Evolutionary conservation across 2,113 vertebrate genomes (phyloP), one percentile per base, ranked within the genome.

Genomic region (Sinocyclocheilus maitianheensis): DNA sequence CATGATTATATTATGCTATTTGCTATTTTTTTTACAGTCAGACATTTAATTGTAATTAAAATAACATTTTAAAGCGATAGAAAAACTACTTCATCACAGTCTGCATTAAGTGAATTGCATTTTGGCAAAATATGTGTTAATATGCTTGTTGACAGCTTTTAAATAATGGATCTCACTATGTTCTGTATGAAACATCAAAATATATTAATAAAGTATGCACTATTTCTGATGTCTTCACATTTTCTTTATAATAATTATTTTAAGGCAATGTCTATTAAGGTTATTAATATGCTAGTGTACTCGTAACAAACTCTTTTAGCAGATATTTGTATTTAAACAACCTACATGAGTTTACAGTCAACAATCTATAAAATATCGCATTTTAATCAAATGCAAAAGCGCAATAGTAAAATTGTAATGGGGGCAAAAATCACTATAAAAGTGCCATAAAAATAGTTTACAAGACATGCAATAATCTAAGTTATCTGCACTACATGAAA

Each of bases 161-260:
- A 84, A 63, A 53, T 22, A 46, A 48, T n/a, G 22, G 24, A 77
- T 14, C 1, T 69, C 62, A 82, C 79, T 12, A 11, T 12, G 22
- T 76, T 72, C 84, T 83, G 84, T 82, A 20, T 40, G 46, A 62
- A 63, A 37, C 48, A 55, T 82, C n/a, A 46, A 81, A 40, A 46
- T 81, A 51, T 84, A 85, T 77, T 16, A 87, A 83, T 89, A 89
- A 89, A 89, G 67, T 77, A 81, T 84, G 77, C 81, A 79, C 74
- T 71, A 80, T 86, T 62, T 72, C 22, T 43, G 12, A 26, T 74
- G 5, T 18, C 22, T 4, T 30, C 22, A 18, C 53, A 22, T 14
- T 67, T 30, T 51, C 12, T 43, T 13, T 55, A 7, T 51, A 72
- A 76, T 67, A 65, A 60, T 53, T 40, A 6, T 40, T 40, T 6